phyloP scores from a whole-genome alignment of 2,888 invertebrate genomes.

The Ormyrus nitidulus region DNA sequence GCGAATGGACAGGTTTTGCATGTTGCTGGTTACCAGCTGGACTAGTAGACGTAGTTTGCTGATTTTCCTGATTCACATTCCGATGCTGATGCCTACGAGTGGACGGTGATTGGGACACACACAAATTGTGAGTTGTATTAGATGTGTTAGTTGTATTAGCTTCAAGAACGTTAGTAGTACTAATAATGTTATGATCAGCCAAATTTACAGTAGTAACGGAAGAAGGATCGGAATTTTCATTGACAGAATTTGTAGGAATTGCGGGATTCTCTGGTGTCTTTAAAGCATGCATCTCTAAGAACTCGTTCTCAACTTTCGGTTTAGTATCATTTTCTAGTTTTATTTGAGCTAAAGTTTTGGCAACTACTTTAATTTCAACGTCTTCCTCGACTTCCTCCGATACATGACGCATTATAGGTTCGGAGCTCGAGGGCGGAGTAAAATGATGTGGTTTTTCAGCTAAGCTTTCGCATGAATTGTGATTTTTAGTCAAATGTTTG shows the following conservation, averaged over 20 bases:
- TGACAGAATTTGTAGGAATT: background rate
- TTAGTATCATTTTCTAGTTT: background rate
- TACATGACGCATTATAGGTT: background rate
- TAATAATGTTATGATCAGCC: background rate
- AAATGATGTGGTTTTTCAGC: background rate
- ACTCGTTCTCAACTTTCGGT: background rate
- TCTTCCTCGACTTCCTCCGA: slow-evolving; percentile 16
- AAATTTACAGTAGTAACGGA: background rate
- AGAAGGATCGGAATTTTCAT: slow-evolving; percentile 3
- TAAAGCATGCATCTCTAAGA: slow-evolving; percentile 36
- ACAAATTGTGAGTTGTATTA: slow-evolving; percentile 72
- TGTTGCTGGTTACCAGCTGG: slow-evolving; percentile 67
- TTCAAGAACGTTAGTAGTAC: slow-evolving; percentile 20
- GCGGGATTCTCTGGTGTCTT: background rate
- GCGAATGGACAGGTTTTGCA: slow-evolving; percentile 77
- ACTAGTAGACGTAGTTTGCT: slow-evolving; percentile 48
- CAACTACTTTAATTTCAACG: background rate
- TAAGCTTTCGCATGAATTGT: slow-evolving; percentile 44
- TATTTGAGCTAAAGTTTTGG: background rate
- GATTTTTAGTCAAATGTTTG: slow-evolving; percentile 10
- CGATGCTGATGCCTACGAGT: slow-evolving; percentile 52
- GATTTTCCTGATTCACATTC: slow-evolving; percentile 37
- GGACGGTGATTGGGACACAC: slow-evolving; percentile 73
- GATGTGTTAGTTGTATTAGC: slow-evolving; percentile 68
- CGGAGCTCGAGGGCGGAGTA: background rate